Evolutionary conservation across 1,140 invertebrate species (phyloP), one percentile per base, ranked within the genome.

Genomic region (Varroa destructor): DNA sequence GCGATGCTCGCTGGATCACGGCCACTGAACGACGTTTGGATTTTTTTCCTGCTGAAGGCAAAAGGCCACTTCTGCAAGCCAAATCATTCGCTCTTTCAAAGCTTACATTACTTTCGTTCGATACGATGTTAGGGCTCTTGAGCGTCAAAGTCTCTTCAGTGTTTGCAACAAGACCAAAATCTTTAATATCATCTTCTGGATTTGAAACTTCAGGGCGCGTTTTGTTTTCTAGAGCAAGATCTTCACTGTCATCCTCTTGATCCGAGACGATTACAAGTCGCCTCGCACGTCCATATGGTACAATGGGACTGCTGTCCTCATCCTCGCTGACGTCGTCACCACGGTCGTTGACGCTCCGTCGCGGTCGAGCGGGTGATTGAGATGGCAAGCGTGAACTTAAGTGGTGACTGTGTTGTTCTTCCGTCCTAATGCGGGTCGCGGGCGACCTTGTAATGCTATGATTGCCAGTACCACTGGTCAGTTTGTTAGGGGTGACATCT

Each of bases 181-280:
- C 61, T 67, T 67, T 8, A 37, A 4, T 12, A 40, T 40, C 36
- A 12, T n/a, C 37, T 37, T 67, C 61, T 2, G 40, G 2, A 40
- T 4, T 8, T 67, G 40, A 46, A 36, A 3, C 61, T 12, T 67
- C 37, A 2, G 61, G 8, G 1, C 14, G 40, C 36, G 12, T n/a
- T 5, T 67, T 12, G 36, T 37, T 12, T 37, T 40, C 12, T 3
- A 40, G 12, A 67, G 12, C 12, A 14, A 43, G 14, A 40, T 37
- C 12, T 14, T 12, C 46, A 40, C 61, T 67, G 2, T 67, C 61
- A n/a, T 67, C 61, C 36, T 67, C 61, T 14, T 67, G 12, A 37
- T 67, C 61, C 37, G 40, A 40, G 61, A 67, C 46, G 37, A 67
- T 40, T 8, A 36, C 61, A 2, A 67, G 46, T 37, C 37, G 40